Base-by-base conservation (phyloP, 2,797 vertebrate species). In the Rhadinocentrus ornatus region DNA sequence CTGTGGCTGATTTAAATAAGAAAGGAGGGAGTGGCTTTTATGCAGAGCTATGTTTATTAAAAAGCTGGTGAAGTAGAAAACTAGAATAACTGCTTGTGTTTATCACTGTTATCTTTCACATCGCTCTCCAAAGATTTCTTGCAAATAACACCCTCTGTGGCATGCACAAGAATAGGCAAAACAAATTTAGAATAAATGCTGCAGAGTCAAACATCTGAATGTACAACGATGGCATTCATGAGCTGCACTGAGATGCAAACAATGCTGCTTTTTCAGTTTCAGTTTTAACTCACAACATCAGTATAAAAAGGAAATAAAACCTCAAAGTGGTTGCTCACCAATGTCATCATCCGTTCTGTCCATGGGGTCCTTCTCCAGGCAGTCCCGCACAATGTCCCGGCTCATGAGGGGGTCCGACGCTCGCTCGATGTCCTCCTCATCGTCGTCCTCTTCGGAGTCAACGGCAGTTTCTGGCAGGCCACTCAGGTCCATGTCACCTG, bases 401-500 rank as follows among this genome's bases (percentile, higher is more conserved):
- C 98, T 99, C 97, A 99, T 99, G 73, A 99, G 95, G 65, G 98
- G 97, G 82, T 99, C 97, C 0, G 98, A 99, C 3, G 97, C 96
- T 66, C 97, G 94, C 85, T 99, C 98, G 71, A 99, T 98, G 80
- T 99, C 98, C 92, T 99, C 98, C 86, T 99, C 98, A 26, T 99
- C 98, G 0, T 99, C 98, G 0, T 99, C 98, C 62, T 99, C 98
- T 81, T 99, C 98, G 0, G 98, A 99, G 92, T 99, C 98, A 22
- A 99, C 98, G 22, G 97, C 98, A 11, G 98, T 99, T 92, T 99
- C 98, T 4, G 97, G 97, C 86, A 99, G 93, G 78, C 98, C 98
- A 79, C 97, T 99, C 81, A 99, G 95, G 95, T 99, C 98, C 98
- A 99, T 99, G 93, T 99, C 98, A 66, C 98, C 96, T 37, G 96